Evolutionary conservation across 2,113 vertebrate species (phyloP).

Genomic region (Coregonus clupeaformis): DNA sequence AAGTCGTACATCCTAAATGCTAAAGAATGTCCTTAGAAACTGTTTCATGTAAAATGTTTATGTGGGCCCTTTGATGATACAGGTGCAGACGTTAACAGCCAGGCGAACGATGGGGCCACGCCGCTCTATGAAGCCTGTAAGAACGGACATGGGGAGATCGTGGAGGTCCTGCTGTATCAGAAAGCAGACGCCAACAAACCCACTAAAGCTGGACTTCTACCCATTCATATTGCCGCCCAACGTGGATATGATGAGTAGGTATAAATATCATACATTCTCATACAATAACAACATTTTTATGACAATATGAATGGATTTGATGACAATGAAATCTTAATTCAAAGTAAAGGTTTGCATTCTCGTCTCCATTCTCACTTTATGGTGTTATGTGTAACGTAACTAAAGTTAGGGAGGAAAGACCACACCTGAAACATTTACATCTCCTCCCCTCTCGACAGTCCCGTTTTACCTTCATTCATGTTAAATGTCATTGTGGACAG

Average conservation of each 20-base stretch:
- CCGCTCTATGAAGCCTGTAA: slow-evolving; percentile 87
- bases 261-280: neutral
- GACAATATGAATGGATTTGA: neutral
- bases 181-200: slow-evolving; percentile 85
- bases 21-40: neutral
- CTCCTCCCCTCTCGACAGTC: too few relatives aligned
- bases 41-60: neutral
- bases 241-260: slow-evolving; percentile 81
- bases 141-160: slow-evolving; percentile 78
- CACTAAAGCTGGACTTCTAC: slow-evolving; percentile 81
- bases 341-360: neutral
- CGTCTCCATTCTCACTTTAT: neutral
- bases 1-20: neutral
- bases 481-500: too few relatives aligned
- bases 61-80: neutral
- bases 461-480: too few relatives aligned
- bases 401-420: too few relatives aligned
- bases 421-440: too few relatives aligned
- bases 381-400: too few relatives aligned
- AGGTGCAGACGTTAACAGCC: slow-evolving; percentile 86
- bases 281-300: neutral
- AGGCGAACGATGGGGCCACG: slow-evolving; percentile 81
- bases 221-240: slow-evolving; percentile 83
- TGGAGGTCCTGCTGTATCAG: slow-evolving; percentile 82
- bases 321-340: neutral